A percentile compares a stretch with the other conserved stretches of the same genome.
These are phyloP conservation scores for Myocastor coypus DNA, from an alignment of 2,113 vertebrate species.

Conservation along the genomic window DNA sequence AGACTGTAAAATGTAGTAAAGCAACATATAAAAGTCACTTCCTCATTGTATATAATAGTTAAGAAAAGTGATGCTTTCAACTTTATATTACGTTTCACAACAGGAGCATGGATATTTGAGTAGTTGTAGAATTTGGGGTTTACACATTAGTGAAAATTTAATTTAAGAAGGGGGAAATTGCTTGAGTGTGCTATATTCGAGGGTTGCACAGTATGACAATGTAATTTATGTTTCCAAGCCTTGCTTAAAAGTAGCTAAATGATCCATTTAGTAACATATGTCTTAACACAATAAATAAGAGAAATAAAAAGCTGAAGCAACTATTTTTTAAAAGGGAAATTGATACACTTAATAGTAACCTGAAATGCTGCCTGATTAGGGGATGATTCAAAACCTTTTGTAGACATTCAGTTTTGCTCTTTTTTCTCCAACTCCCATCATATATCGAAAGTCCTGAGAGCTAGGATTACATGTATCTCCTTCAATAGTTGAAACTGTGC, in stretches of 20 bases:
- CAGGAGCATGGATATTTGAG: background rate
- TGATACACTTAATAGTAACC: background rate
- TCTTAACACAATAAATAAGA: background rate
- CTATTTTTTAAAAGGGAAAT: background rate
- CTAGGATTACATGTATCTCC: background rate
- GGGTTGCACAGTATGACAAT: background rate
- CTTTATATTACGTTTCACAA: background rate
- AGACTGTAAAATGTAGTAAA: background rate
- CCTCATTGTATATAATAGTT: background rate
- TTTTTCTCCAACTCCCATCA: background rate
- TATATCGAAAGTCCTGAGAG: background rate
- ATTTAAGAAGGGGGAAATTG: background rate
- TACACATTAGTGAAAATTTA: background rate
- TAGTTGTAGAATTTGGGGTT: background rate
- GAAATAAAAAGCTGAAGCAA: no score
- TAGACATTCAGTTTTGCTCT: background rate
- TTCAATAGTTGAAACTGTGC: background rate
- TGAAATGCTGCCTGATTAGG: background rate
- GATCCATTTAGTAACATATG: background rate
- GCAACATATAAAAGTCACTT: background rate
- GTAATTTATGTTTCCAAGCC: background rate
- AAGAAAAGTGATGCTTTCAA: background rate
- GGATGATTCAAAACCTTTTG: background rate
- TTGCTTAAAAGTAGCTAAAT: no score
- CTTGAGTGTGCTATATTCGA: background rate